phyloP scores from a whole-genome alignment of 1,140 invertebrate genomes.

The Neelides sp. region DNA sequence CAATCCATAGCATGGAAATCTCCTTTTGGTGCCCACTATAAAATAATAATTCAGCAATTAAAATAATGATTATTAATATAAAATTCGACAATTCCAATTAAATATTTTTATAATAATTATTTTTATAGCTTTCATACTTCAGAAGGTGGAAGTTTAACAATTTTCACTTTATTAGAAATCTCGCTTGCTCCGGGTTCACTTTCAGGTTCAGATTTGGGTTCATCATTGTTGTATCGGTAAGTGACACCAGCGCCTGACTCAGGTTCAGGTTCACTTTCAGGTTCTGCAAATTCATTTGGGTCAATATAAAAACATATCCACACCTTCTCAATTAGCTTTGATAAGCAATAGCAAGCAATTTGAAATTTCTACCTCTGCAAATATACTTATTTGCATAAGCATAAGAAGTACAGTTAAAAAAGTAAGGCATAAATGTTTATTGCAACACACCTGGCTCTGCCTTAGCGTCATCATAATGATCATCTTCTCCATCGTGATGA shows the following conservation, averaged over 20 bases:
- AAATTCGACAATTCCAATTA: no score
- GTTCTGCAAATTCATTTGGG: no score
- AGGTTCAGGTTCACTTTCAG: slow-evolving; percentile 36
- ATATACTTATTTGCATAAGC: no score
- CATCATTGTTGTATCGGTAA: no score
- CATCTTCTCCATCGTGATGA: no score
- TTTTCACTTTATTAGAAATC: slow-evolving; percentile 5
- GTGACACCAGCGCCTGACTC: slow-evolving; percentile 9
- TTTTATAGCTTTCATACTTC: not conserved
- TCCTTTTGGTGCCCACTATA: slow-evolving; percentile 34
- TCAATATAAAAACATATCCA: no score
- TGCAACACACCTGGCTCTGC: slow-evolving; percentile 21
- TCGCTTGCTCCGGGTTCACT: slow-evolving; percentile 1
- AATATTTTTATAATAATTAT: not conserved
- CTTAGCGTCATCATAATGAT: slow-evolving; percentile 16
- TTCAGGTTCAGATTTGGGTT: slow-evolving; percentile 12
- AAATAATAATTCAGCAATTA: not conserved
- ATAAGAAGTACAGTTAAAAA: no score
- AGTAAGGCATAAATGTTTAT: no score
- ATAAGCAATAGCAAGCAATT: no score
- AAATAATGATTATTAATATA: no score
- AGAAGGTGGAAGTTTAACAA: not conserved
- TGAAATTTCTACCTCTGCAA: no score
- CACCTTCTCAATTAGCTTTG: no score
- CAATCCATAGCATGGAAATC: slow-evolving; percentile 90